Evolutionary conservation across 2,797 vertebrate species (phyloP).

Genomic region (Momotus momota): DNA sequence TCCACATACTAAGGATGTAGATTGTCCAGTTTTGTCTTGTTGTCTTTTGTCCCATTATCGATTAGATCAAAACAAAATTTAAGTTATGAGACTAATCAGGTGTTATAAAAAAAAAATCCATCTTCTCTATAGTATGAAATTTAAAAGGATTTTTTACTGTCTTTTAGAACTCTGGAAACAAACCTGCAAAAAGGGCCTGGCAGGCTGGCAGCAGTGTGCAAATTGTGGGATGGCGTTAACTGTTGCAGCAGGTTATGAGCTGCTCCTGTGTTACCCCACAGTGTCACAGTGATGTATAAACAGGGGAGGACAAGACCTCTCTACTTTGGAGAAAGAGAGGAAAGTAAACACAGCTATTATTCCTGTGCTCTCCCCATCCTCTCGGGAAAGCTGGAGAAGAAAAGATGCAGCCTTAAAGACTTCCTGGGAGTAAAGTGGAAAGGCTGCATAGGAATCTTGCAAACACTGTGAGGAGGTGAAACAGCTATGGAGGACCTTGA

Average conservation of each 20-base stretch:
- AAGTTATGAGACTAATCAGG: not conserved
- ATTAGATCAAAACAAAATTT: not conserved
- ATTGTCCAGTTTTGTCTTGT: not conserved
- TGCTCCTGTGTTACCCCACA: not conserved
- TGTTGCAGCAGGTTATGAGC: not conserved
- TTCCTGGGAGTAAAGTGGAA: not conserved
- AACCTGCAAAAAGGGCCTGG: not conserved
- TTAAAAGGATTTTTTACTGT: not conserved
- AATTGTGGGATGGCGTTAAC: not conserved
- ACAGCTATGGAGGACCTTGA: not conserved
- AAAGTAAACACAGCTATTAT: not conserved
- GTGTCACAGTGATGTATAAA: not conserved
- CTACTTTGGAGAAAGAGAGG: not conserved
- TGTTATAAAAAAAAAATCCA: not conserved
- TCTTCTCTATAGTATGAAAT: not conserved
- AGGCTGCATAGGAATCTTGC: not conserved
- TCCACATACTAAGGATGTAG: not conserved
- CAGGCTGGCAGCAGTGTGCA: not conserved
- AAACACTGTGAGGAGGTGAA: not conserved
- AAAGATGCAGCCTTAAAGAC: not conserved
- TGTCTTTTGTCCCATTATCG: not conserved
- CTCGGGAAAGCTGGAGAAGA: not conserved
- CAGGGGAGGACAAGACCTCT: fast-evolving
- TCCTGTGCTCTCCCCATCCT: not conserved
- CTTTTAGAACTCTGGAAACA: not conserved